phyloP scores from a whole-genome alignment of 2,113 vertebrate genomes.

The Poeciliopsis retropinna region DNA sequence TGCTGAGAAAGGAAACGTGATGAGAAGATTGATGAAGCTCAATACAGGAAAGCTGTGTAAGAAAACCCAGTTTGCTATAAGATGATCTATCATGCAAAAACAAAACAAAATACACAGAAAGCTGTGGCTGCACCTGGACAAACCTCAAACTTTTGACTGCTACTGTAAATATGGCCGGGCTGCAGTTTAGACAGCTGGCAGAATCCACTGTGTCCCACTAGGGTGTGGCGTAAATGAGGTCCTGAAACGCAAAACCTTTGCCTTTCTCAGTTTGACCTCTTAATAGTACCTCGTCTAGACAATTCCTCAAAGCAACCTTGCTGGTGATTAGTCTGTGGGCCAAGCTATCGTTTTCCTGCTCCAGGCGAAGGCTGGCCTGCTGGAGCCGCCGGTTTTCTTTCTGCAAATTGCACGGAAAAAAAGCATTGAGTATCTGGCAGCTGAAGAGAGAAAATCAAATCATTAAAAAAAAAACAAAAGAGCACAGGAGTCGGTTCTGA shows the following conservation, averaged over 20 bases:
- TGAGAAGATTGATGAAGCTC: neutral
- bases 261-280: neutral
- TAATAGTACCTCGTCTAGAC: constrained; percentile 88
- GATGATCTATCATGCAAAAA: neutral
- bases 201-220: neutral
- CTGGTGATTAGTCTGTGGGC: constrained; percentile 91
- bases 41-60: neutral
- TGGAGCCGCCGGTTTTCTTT: constrained; percentile 90
- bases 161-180: neutral
- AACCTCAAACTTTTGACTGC: too few relatives aligned
- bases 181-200: neutral
- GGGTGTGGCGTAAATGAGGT: neutral
- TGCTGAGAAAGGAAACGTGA: too few relatives aligned
- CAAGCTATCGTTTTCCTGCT: constrained; percentile 95
- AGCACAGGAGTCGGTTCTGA: constrained; percentile 57
- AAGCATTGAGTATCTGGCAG: constrained; percentile 9
- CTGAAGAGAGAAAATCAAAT: neutral
- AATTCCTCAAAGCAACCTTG: constrained; percentile 91
- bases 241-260: neutral
- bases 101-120: neutral
- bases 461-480: neutral
- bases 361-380: constrained; percentile 91
- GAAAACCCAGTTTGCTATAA: neutral
- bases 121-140: neutral
- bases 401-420: constrained; percentile 75